Percentiles rank a stretch among this genome's conserved stretches.
phyloP scores from a whole-genome alignment of 2,113 vertebrate species.

The Rhabdomys dilectus region DNA sequence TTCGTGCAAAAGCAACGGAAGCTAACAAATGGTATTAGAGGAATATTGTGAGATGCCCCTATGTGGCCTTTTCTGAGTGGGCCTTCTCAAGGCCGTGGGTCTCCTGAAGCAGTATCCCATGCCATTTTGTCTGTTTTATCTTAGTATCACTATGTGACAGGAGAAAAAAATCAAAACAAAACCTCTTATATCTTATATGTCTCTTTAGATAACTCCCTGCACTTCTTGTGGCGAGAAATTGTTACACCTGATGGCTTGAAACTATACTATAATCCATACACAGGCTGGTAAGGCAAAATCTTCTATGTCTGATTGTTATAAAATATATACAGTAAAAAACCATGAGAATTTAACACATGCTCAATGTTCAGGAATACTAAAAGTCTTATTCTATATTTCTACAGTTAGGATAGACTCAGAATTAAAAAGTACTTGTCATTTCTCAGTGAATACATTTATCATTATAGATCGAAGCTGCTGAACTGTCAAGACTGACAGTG shows the following conservation, averaged over 20 bases:
- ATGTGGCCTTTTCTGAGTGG: not conserved
- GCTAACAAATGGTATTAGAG: not conserved
- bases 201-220: conserved; percentile 90
- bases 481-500: not conserved
- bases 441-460: conserved; percentile 55
- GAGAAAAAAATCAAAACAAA: conserved; percentile 53
- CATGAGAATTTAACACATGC: not conserved
- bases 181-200: conserved; percentile 75
- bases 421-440: not conserved
- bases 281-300: conserved; percentile 93
- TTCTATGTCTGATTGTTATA: conserved; percentile 28
- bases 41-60: not conserved
- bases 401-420: not conserved
- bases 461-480: not conserved
- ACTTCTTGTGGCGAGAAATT: conserved; percentile 96
- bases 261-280: conserved; percentile 97
- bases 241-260: conserved; percentile 92
- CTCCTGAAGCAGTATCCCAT: not conserved
- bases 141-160: conserved; percentile 46
- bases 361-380: conserved; percentile 45
- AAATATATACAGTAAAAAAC: conserved; percentile 54
- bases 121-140: not conserved
- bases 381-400: conserved; percentile 57
- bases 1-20: not conserved
- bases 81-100: not conserved